Evolutionary conservation across 2,113 vertebrate genomes (phyloP).

Genomic region (Oophaga pumilio): DNA sequence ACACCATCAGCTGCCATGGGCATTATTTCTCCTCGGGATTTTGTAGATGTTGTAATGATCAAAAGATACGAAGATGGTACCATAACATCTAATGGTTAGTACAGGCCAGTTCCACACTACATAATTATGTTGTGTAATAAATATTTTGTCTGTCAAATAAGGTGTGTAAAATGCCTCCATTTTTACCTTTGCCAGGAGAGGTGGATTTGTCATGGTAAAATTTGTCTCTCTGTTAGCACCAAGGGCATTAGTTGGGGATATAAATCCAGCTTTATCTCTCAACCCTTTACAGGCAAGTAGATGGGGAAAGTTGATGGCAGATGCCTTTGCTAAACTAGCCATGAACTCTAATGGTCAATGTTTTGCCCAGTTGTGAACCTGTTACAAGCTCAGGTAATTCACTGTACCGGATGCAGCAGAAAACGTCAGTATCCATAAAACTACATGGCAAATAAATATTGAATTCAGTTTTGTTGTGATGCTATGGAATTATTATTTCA

Average conservation of each 20-base stretch:
- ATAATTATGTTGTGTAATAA: neutral
- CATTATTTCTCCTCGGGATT: conserved; percentile 91
- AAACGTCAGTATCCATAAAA: neutral
- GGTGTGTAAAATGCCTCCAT: neutral
- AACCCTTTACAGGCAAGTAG: neutral
- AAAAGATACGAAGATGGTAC: conserved; percentile 85
- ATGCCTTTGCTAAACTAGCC: neutral
- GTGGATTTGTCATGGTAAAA: neutral
- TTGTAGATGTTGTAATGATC: conserved; percentile 86
- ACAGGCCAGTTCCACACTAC: neutral
- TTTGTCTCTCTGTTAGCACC: neutral
- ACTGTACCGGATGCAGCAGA: neutral
- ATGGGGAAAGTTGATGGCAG: neutral
- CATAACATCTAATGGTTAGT: conserved; percentile 85
- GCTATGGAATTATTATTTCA: neutral
- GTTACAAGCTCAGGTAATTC: neutral
- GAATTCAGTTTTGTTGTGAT: neutral
- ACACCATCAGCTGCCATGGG: conserved; percentile 92
- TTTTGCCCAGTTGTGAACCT: neutral
- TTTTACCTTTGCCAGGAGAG: neutral
- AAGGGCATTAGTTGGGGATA: neutral
- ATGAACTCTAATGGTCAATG: neutral
- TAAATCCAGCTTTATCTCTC: neutral
- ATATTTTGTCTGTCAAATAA: neutral
- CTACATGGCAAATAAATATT: neutral